Percentiles rank a stretch among this genome's conserved stretches.
These are phyloP conservation scores for Bruchidius siliquastri DNA, from an alignment of 2,888 invertebrate species.

Conservation along the genomic window DNA sequence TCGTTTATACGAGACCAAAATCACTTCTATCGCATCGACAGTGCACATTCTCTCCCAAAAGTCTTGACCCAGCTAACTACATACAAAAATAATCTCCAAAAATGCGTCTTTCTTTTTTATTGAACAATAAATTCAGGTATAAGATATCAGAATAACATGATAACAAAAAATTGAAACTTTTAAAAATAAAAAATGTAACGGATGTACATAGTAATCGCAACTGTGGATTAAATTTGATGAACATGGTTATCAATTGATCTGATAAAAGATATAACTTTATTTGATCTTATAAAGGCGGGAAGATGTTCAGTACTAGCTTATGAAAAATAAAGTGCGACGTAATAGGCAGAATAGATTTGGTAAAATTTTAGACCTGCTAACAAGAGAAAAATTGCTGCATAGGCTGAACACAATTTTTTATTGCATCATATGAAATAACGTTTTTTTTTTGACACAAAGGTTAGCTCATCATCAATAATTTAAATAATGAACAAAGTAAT, in stretches of 20 bases:
- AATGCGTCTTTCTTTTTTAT: background rate
- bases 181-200: background rate
- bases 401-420: too few species aligned
- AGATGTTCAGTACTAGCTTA: background rate
- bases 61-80: background rate
- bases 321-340: background rate
- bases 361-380: too few species aligned
- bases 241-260: background rate
- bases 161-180: background rate
- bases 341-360: too few species aligned
- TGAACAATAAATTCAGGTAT: background rate
- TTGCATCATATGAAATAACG: too few species aligned
- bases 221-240: background rate
- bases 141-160: background rate
- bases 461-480: too few species aligned
- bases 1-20: too few species aligned
- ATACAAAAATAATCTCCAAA: background rate
- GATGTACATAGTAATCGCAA: background rate
- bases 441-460: too few species aligned
- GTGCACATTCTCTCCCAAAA: background rate
- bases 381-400: too few species aligned
- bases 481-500: too few species aligned
- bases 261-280: background rate
- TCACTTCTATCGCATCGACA: too few species aligned
- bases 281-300: background rate